Base-by-base conservation (phyloP, 1,140 invertebrate genomes). In the Aethina tumida region DNA sequence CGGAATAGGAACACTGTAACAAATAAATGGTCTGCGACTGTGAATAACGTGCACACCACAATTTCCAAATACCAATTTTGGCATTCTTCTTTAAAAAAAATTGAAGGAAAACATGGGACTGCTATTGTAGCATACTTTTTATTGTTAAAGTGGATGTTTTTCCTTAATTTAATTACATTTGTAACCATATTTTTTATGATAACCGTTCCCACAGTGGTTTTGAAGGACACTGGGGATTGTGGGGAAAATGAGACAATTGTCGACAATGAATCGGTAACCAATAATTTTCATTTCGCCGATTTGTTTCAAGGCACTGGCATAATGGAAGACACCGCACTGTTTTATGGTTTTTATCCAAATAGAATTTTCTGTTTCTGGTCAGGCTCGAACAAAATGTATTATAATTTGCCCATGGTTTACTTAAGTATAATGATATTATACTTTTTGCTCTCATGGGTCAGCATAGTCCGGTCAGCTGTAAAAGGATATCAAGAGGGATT, bases 41-140 rank as follows among this genome's bases (percentile, higher is more conserved):
- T n/a, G n/a, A n/a, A n/a, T n/a, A n/a, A n/a, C n/a, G n/a, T n/a
- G n/a, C n/a, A n/a, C n/a, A n/a, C n/a, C n/a, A n/a, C n/a, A n/a
- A n/a, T n/a, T n/a, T n/a, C n/a, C n/a, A n/a, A n/a, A n/a, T n/a
- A n/a, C n/a, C n/a, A n/a, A n/a, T n/a, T n/a, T n/a, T n/a, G n/a
- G n/a, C n/a, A n/a, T n/a, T n/a, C n/a, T n/a, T n/a, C n/a, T n/a
- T n/a, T 86, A 31, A 74, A 78, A 47, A 73, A 74, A 29, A 84
- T 87, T 36, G 81, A 85, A 53, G 83, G 83, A 16, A 79, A 81
- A 49, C 84, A 81, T 55, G 84, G 84, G 1, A 85, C 81, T 5
- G 82, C 81, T 0, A 77, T 87, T 4, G 79, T 82, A 0, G 74
- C 83, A 0, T 86, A 82, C 55, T 89, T 90, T 54, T 63, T 82